These are phyloP conservation scores for Carcharodon carcharias DNA, from an alignment of 2,797 vertebrate genomes.

Conservation along the genomic window DNA sequence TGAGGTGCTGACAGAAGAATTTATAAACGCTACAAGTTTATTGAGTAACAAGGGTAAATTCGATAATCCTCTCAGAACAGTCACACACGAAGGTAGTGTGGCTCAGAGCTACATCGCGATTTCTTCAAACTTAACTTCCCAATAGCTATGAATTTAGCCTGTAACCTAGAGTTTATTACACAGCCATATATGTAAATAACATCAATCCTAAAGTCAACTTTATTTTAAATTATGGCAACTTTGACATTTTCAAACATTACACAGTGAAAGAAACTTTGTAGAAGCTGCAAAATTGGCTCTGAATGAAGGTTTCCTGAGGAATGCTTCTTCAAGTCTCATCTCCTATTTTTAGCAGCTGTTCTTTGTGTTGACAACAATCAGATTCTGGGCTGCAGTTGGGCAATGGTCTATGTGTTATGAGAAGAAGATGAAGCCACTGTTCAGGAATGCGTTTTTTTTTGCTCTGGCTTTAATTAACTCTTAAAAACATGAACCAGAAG, in stretches of 20 bases:
- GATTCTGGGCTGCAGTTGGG: constrained; percentile 14
- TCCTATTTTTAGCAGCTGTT: constrained; percentile 21
- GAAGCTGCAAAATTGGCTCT: not conserved
- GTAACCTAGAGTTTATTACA: not conserved
- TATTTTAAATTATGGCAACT: not conserved
- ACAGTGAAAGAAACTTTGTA: not conserved
- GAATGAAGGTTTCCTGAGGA: not conserved
- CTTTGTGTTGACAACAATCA: constrained; percentile 25
- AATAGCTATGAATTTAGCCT: not conserved
- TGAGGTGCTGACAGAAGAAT: not conserved
- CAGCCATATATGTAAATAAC: not conserved
- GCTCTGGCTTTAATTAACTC: constrained; percentile 31
- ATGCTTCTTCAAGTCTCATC: constrained; percentile 8
- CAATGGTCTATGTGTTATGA: not conserved
- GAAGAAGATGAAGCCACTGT: constrained; percentile 7
- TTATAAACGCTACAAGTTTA: not conserved
- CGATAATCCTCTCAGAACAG: not conserved
- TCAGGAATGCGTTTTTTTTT: constrained; percentile 31
- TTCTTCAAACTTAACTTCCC: not conserved
- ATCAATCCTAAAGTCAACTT: not conserved
- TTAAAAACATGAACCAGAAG: constrained; percentile 5
- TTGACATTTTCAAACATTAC: not conserved
- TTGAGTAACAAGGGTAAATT: not conserved
- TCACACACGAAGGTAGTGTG: not conserved
- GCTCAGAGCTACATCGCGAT: not conserved